Evolutionary conservation across 2,113 vertebrate species (phyloP).

Genomic region (Epinephelus moara): DNA sequence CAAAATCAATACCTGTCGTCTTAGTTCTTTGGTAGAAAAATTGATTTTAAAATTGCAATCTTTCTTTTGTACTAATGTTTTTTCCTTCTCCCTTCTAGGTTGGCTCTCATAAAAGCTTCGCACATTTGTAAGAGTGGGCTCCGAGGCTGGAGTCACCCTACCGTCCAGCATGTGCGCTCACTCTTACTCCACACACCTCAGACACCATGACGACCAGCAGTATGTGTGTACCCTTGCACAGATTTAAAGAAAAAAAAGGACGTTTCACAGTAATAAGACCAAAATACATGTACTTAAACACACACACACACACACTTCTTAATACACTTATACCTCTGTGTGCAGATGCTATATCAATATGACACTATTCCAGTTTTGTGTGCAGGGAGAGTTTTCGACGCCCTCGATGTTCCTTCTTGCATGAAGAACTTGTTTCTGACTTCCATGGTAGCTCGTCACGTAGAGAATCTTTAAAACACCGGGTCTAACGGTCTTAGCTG

Average conservation of each 20-base stretch:
- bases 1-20: background rate
- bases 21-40: too few species aligned
- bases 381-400: constrained; percentile 48
- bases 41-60: too few species aligned
- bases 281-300: constrained; percentile 15
- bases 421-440: constrained; percentile 78
- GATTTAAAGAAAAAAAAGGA: constrained; percentile 13
- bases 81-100: constrained; percentile 57
- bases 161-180: constrained; percentile 34
- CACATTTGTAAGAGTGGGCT: constrained; percentile 18
- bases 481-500: constrained; percentile 86
- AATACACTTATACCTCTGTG: constrained; percentile 57
- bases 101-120: constrained; percentile 67
- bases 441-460: constrained; percentile 78
- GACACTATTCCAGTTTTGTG: constrained; percentile 54
- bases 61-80: constrained; percentile 3
- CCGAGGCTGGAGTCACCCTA: constrained; percentile 27
- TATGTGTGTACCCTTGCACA: constrained; percentile 44
- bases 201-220: constrained; percentile 58
- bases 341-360: constrained; percentile 50
- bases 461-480: constrained; percentile 74
- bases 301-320: constrained; percentile 5
- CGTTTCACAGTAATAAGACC: constrained; percentile 31
- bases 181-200: constrained; percentile 44
- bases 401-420: constrained; percentile 63